Percentiles rank a stretch among this genome's conserved stretches.
Conservation (phyloP, 2,888 invertebrate genomes). For the Chaitophorus viminalis region DNA sequence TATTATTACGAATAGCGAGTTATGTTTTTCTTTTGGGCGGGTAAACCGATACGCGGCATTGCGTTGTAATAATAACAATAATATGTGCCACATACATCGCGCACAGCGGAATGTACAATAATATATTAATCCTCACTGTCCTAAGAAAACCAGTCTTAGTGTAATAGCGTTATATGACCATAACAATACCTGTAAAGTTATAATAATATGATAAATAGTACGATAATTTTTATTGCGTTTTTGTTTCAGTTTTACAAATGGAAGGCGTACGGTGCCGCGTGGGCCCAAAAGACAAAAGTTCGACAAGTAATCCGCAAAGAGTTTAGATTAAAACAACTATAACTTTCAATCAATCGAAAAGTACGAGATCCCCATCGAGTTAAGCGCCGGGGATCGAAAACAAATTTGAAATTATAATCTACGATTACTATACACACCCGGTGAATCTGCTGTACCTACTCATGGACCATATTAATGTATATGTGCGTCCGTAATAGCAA, state of each 20-base stretch:
- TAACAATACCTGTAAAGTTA: background rate
- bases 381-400: background rate
- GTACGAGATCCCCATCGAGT: background rate
- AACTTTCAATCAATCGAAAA: too few relatives aligned
- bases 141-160: background rate
- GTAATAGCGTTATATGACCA: background rate
- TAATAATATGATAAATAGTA: background rate
- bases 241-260: too few relatives aligned
- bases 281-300: background rate
- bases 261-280: background rate
- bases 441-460: background rate
- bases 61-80: background rate
- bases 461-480: background rate
- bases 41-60: background rate
- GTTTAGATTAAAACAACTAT: background rate
- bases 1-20: background rate
- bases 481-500: background rate
- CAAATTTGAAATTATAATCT: constrained; percentile 9
- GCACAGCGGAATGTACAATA: too few relatives aligned
- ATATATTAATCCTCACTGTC: background rate
- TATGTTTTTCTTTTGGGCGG: background rate
- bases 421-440: background rate
- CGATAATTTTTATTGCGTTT: too few relatives aligned
- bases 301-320: background rate
- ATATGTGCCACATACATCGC: background rate